phyloP scores from a whole-genome alignment of 2,113 vertebrate genomes.

The Apodemus sylvaticus region DNA sequence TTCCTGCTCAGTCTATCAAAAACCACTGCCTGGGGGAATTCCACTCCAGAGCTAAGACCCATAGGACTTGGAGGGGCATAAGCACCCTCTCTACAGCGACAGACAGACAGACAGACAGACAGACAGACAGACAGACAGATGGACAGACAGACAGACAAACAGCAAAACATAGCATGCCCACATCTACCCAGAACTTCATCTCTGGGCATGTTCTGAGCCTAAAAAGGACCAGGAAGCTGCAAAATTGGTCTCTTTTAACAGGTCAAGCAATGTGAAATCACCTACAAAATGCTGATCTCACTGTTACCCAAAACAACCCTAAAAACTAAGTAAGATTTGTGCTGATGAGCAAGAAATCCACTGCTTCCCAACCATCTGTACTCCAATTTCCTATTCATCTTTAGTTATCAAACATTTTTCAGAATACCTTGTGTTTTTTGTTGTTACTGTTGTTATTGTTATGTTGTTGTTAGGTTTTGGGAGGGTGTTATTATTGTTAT shows the following conservation, averaged over 20 bases:
- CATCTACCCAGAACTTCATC: neutral
- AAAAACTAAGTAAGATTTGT: neutral
- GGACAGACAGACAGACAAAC: no score
- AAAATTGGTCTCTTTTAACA: slow-evolving; percentile 9
- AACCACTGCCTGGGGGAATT: neutral
- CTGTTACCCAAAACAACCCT: slow-evolving; percentile 28
- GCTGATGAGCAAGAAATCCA: slow-evolving; percentile 49
- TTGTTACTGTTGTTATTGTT: neutral
- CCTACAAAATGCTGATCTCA: slow-evolving; percentile 25
- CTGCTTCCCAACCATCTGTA: slow-evolving; percentile 11
- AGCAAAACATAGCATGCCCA: neutral
- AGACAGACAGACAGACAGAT: no score
- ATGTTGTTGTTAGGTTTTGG: neutral
- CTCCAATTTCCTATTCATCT: slow-evolving; percentile 14
- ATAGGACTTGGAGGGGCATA: neutral
- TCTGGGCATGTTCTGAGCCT: neutral
- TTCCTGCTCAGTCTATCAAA: slow-evolving; percentile 51
- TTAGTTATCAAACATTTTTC: slow-evolving; percentile 35
- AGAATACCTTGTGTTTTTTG: neutral
- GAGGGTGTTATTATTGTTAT: neutral
- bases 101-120: neutral
- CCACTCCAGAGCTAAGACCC: neutral
- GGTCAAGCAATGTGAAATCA: neutral
- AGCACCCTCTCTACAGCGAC: neutral
- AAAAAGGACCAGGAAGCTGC: neutral